phyloP scores from a whole-genome alignment of 2,797 vertebrate genomes.

The Acanthurus lineatus region DNA sequence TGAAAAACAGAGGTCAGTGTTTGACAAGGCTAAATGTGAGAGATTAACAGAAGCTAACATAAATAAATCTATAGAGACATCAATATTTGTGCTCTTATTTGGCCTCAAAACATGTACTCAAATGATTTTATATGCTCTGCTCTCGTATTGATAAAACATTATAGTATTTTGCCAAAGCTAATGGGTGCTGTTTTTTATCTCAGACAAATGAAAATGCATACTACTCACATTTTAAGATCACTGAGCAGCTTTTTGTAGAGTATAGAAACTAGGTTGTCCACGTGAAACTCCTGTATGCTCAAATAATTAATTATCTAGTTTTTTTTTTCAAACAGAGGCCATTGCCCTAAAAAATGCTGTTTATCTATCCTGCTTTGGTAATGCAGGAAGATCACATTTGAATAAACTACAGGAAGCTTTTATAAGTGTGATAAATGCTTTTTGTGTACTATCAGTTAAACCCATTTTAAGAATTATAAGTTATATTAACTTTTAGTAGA shows the following conservation, averaged over 20 bases:
- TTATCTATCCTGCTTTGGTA: slow-evolving; percentile 3
- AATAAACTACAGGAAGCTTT: background rate
- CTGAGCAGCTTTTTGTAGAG: slow-evolving; percentile 18
- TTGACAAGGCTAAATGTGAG: background rate
- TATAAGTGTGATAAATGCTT: background rate
- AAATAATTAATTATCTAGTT: slow-evolving; percentile 12
- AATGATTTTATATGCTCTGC: background rate
- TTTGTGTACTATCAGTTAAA: background rate
- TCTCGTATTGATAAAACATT: background rate
- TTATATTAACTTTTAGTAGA: background rate
- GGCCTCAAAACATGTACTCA: background rate
- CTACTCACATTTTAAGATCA: background rate
- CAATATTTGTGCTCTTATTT: background rate
- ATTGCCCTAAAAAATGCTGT: background rate
- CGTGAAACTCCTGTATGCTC: background rate
- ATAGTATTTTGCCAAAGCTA: slow-evolving; percentile 18
- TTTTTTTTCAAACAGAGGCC: background rate
- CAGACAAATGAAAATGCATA: slow-evolving; percentile 31
- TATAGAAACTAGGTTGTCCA: slow-evolving; percentile 8
- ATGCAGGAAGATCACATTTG: background rate
- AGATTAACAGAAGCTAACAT: background rate
- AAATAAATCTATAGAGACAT: slow-evolving; percentile 1
- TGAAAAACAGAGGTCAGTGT: background rate
- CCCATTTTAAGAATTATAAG: background rate
- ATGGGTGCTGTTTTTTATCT: slow-evolving; percentile 15